Evolutionary conservation across 2,797 vertebrate genomes (phyloP).

Genomic region (Dendrocincla tyrannina): DNA sequence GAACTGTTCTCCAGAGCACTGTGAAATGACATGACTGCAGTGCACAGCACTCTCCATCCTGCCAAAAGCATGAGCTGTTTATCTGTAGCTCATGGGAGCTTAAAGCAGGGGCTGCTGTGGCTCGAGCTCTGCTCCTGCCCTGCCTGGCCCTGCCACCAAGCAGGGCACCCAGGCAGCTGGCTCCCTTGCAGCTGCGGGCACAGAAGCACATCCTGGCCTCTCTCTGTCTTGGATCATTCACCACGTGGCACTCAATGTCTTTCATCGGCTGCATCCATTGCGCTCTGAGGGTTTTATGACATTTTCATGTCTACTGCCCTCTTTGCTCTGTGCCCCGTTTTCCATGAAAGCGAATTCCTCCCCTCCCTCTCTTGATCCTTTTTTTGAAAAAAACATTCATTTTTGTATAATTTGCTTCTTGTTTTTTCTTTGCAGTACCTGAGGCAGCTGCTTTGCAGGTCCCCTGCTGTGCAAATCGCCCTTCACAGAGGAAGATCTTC

Average conservation of each 20-base stretch:
- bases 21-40: accelerated
- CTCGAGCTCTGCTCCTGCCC: neutral
- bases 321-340: slow-evolving; percentile 11
- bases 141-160: neutral
- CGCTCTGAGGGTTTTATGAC: neutral
- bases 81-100: accelerated
- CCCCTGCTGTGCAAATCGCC: slow-evolving; percentile 69
- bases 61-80: neutral
- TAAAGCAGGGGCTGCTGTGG: neutral
- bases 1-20: neutral
- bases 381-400: neutral
- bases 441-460: slow-evolving; percentile 53
- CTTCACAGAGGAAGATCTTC: slow-evolving; percentile 62
- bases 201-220: neutral
- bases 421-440: slow-evolving; percentile 39
- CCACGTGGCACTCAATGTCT: neutral
- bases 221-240: accelerated
- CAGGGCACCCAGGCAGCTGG: neutral
- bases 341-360: neutral
- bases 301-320: neutral
- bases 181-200: neutral
- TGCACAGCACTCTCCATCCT: neutral
- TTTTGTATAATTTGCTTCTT: slow-evolving; percentile 58
- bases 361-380: neutral
- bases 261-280: neutral